Evolutionary conservation across 53 echinoderm and acorn worm genomes (phyloP), one percentile per base, ranked within the genome.

Genomic region (Temnopleurus reevesii): DNA sequence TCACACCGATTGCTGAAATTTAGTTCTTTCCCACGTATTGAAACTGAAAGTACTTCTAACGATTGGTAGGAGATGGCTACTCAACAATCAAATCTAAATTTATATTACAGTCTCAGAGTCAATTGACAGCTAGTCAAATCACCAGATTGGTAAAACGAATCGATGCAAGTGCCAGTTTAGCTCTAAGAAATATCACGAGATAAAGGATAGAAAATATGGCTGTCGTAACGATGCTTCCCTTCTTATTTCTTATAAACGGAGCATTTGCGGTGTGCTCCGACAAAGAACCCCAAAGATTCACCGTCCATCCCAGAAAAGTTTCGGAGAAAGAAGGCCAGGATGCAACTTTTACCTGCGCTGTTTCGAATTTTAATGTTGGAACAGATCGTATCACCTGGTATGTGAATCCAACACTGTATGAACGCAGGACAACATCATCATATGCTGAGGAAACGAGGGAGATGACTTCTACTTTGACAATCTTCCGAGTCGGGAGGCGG

Each of bases 271-370:
- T 71, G 4, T 71, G 71, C 15, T 71, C 36, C 5, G 12, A 19
- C 15, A 71, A 41, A 8, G 41, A 41, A 8, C 71, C 43, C 5
- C 36, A 71, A 38, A 36, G 21, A 71, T 71, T 71, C 8, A 41
- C 41, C 28, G 28, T 17, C 8, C 25, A 79, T 49, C 79, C 79
- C 17, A 13, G 5, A 0, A 18, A 25, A 34, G 36, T 55, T 19
- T 19, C 21, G 4, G 83, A 55, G 56, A 83, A 83, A 55, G 83
- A 83, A 46, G 55, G 55, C 0, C 30, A 55, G 1, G 51, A 53
- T 35, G 83, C 83, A 53, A 83, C 53, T 19, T 83, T 83, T 12
- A 83, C 57, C 27, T 83, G 83, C 56, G 53, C 31, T 83, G 83
- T 83, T 33, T 83, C 83, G 1, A 55, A 55, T 21, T 83, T 83